Evolutionary conservation across 1,140 invertebrate species (phyloP).

Genomic region (Nomia melanderi): DNA sequence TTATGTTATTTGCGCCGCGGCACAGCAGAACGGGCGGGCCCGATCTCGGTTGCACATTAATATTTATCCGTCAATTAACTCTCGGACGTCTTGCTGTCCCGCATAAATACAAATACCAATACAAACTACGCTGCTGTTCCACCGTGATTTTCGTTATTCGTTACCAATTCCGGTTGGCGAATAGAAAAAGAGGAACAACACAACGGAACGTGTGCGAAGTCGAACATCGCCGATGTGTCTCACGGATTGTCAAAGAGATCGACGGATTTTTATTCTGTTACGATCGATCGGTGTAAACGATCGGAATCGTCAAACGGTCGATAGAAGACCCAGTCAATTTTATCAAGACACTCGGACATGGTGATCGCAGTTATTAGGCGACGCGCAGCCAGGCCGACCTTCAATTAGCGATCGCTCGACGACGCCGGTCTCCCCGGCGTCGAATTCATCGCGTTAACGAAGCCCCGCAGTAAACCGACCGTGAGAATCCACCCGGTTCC

Average conservation of each 20-base stretch:
- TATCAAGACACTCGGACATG: neutral
- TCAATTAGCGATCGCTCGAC: constrained; percentile 43
- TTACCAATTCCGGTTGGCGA: too few relatives aligned
- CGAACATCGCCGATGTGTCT: too few relatives aligned
- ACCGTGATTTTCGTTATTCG: neutral
- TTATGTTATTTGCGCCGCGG: neutral
- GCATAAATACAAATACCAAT: neutral
- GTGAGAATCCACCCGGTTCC: constrained; percentile 60
- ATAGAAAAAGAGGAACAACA: too few relatives aligned
- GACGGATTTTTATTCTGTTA: too few relatives aligned
- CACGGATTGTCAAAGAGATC: too few relatives aligned
- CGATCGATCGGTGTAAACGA: too few relatives aligned
- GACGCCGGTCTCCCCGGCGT: constrained; percentile 43
- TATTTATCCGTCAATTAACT: constrained; percentile 59
- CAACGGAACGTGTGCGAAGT: too few relatives aligned
- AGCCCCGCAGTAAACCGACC: constrained; percentile 70
- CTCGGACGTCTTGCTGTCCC: constrained; percentile 19
- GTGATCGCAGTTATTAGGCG: constrained; percentile 18
- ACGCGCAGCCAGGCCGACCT: constrained; percentile 12
- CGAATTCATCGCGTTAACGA: constrained; percentile 68
- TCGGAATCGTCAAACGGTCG: too few relatives aligned
- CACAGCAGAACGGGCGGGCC: neutral
- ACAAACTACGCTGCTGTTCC: neutral
- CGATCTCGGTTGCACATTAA: constrained; percentile 30
- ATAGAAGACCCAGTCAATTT: constrained; percentile 1